Conservation (phyloP, 2,888 invertebrate genomes). For the Zaprionus obscuricornis region DNA sequence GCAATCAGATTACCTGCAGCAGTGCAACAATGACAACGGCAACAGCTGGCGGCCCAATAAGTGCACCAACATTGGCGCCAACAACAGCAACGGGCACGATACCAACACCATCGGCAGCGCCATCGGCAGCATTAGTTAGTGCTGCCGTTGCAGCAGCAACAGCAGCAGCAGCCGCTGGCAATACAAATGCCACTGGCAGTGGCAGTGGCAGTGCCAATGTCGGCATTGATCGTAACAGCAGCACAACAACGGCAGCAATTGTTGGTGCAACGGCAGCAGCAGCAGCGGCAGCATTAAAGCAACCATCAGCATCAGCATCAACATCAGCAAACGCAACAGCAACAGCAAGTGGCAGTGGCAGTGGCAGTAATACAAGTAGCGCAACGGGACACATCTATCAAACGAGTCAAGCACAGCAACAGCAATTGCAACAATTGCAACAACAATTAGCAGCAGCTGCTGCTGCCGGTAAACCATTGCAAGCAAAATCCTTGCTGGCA, state of each 20-base stretch:
- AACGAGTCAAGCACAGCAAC: constrained; percentile 62
- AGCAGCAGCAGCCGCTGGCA: constrained; percentile 44
- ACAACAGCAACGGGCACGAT: constrained; percentile 39
- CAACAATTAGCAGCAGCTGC: constrained; percentile 93
- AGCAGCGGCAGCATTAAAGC: constrained; percentile 49
- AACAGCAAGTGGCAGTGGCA: constrained; percentile 87
- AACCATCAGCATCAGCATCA: constrained; percentile 23
- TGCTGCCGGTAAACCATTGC: constrained; percentile 97
- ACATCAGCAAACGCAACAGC: constrained; percentile 91
- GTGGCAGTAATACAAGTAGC: constrained; percentile 92
- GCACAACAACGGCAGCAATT: constrained; percentile 59
- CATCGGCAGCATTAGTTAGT: constrained; percentile 55
- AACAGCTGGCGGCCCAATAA: constrained; percentile 80
- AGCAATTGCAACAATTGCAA: constrained; percentile 82
- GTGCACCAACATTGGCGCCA: constrained; percentile 55
- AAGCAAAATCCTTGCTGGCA: constrained; percentile 97
- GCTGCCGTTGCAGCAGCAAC: constrained; percentile 60
- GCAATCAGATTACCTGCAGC: constrained; percentile 84
- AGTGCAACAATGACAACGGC: constrained; percentile 85
- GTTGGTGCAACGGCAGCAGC: constrained; percentile 46
- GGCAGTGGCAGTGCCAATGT: neutral
- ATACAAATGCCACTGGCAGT: too few species aligned
- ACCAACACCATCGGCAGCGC: constrained; percentile 52
- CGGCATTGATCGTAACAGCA: constrained; percentile 56
- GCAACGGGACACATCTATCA: constrained; percentile 66